Evolutionary conservation across 2,888 invertebrate species (phyloP), one percentile per base, ranked within the genome.

Genomic region (Liodrosophila aerea): DNA sequence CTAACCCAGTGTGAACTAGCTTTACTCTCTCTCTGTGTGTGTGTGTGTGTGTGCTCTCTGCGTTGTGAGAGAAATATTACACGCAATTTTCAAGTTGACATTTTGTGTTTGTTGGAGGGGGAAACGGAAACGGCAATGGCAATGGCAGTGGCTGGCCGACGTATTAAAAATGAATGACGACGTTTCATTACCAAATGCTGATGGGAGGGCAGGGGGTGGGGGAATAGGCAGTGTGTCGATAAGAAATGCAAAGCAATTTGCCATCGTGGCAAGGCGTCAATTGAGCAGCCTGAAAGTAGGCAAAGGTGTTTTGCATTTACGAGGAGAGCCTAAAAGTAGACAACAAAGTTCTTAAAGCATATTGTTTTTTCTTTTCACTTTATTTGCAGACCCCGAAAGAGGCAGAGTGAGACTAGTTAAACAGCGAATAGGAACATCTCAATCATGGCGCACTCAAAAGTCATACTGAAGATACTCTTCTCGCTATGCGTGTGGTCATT

Each of bases 401-500:
- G 9, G 4, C 4, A 7, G 5, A 9, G 4, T 8, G 12, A 9
- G 0, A 12, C 8, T 0, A n/a, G 27, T 34, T 5, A 1, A 11
- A 33, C 39, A 3, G 5, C 7, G 8, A 53, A 31, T 12, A 11
- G 12, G 5, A 36, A 36, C 7, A 37, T 5, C 36, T 12, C 57
- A 34, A 81, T 65, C 73, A 90, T 90, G 90, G 87, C 88, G 49
- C 83, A 88, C 69, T 87, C 89, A 33, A 90, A 89, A 62, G 86
- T 88, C 45, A 89, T 90, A 58, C 72, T 90, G 31, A 90, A 90
- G 82, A 86, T 90, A 45, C 75, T 90, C 8, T 90, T 90, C 64
- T 88, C 90, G 53, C 81, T 90, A 11, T 89, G 90, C 70, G 89
- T 90, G 4, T 90, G 90, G 90, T 90, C 90, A 2, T 89, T 90